Evolutionary conservation across 2,113 vertebrate species (phyloP).

Genomic region (Sakesphorus luctuosus): DNA sequence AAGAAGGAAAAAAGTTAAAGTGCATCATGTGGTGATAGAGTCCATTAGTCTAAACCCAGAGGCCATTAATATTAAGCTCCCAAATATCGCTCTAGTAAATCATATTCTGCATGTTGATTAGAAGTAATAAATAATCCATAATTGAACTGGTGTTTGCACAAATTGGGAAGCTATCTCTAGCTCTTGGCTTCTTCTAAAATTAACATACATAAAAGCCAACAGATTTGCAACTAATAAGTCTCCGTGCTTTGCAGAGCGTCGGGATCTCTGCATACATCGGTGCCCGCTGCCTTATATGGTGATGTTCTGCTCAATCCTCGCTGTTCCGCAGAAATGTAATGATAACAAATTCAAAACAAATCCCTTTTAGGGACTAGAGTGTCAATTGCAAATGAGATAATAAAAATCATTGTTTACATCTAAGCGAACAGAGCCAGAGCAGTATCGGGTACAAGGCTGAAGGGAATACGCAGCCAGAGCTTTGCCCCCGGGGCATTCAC

Average conservation of each 20-base stretch:
- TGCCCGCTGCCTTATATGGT: slow-evolving; percentile 89
- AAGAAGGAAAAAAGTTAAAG: background rate
- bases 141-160: background rate
- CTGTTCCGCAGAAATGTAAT: slow-evolving; percentile 84
- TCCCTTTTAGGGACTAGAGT: slow-evolving; percentile 95
- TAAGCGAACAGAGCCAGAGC: background rate
- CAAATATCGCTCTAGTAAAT: background rate
- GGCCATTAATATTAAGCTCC: too few relatives aligned
- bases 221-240: slow-evolving; percentile 17
- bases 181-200: slow-evolving; percentile 2
- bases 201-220: slow-evolving; percentile 24
- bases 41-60: too few relatives aligned
- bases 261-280: slow-evolving; percentile 40
- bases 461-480: background rate
- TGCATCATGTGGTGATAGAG: background rate
- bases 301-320: slow-evolving; percentile 83
- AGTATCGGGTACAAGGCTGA: background rate
- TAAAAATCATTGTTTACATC: slow-evolving; percentile 63
- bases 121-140: background rate
- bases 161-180: background rate
- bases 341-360: slow-evolving; percentile 93
- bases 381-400: slow-evolving; percentile 76
- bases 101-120: background rate
- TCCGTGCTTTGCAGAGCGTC: background rate
- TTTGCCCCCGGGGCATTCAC: background rate